phyloP scores from a whole-genome alignment of 2,797 vertebrate genomes.

The Halcyon smyrnensis region DNA sequence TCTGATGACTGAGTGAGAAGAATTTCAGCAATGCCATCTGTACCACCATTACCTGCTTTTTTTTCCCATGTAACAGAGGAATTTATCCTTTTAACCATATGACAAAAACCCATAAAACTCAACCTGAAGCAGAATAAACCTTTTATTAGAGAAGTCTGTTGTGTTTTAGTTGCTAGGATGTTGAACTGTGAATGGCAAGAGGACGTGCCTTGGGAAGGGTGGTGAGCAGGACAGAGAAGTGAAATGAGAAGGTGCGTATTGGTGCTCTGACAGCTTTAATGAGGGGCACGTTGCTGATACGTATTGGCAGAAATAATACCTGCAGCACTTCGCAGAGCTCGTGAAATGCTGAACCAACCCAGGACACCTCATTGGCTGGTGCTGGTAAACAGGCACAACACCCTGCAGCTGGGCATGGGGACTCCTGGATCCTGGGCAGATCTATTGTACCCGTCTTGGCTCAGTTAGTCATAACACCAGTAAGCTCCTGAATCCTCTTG shows the following conservation, averaged over 20 bases:
- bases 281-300: neutral
- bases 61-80: neutral
- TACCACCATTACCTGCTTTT: conserved; percentile 10
- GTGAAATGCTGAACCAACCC: neutral
- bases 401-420: neutral
- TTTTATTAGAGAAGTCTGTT: conserved; percentile 43
- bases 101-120: conserved; percentile 37
- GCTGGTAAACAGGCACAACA: neutral
- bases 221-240: neutral
- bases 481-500: neutral
- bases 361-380: fast-evolving
- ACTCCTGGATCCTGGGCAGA: neutral
- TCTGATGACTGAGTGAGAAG: conserved; percentile 6
- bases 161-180: conserved; percentile 4
- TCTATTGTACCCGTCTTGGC: fast-evolving
- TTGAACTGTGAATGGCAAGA: neutral
- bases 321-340: neutral
- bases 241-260: neutral
- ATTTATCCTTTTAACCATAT: conserved; percentile 2
- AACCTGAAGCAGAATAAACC: neutral
- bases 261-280: neutral
- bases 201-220: neutral
- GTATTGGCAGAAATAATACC: neutral
- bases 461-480: neutral
- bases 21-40: neutral